Base-by-base conservation (phyloP, 2,888 invertebrate genomes). In the Seladonia tumulorum region DNA sequence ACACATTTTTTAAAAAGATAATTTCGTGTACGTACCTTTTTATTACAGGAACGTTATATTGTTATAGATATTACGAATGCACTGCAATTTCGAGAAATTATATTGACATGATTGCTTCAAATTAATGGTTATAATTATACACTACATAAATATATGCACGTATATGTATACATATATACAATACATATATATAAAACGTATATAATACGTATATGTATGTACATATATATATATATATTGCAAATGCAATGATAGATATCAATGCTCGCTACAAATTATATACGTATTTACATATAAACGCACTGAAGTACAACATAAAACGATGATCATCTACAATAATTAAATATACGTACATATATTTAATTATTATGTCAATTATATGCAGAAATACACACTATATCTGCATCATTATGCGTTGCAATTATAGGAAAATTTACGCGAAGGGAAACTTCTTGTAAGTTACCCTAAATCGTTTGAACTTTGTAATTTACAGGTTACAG, bases 1-100 rank as follows among this genome's bases (percentile, higher is more conserved):
- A 76, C 60, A 29, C 42, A 35, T 49, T 7, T 70, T 63, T 84
- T n/a, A n/a, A n/a, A 66, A 63, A 29, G 35, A 39, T 77, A 71
- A 70, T 14, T 12, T 68, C 18, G 8, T 22, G 22, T 18, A 39
- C 35, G 22, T 68, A 68, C 66, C 66, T 39, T 3, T 68, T 68
- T 39, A 68, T 39, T 12, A 39, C 22, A 29, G 18, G 7, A 39
- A 39, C 10, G 1, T 39, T 68, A 39, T 39, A 68, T 39, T 12
- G 18, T 68, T 68, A 12, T 22, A 39, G 5, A 18, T 68, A 68
- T 18, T 68, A 22, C 22, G 35, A 39, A 68, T 68, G 8, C 12
- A 39, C 18, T 68, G 39, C 35, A 68, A 68, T 39, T 39, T 39
- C 18, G 5, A 68, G 39, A 22, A 68, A 39, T 68, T 68, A 68